phyloP scores from a whole-genome alignment of 2,113 vertebrate genomes.

The Urocitellus parryii region DNA sequence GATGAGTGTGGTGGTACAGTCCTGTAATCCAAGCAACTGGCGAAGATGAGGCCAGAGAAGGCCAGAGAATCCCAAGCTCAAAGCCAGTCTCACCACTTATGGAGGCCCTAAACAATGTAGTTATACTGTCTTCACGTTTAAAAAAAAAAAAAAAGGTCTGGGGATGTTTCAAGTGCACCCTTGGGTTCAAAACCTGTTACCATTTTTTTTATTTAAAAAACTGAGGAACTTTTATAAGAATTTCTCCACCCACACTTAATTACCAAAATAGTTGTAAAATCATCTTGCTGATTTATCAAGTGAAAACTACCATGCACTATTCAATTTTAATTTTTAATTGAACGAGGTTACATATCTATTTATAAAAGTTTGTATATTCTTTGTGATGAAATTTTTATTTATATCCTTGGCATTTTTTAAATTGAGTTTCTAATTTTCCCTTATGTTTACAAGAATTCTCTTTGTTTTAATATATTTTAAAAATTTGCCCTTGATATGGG shows the following conservation, averaged over 20 bases:
- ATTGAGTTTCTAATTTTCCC: background rate
- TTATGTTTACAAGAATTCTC: background rate
- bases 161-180: no score
- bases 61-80: no score
- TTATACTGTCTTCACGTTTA: no score
- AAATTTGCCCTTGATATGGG: background rate
- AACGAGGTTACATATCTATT: background rate
- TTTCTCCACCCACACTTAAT: background rate
- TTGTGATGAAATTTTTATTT: background rate
- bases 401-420: background rate
- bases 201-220: no score
- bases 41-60: no score
- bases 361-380: background rate
- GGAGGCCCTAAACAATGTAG: no score
- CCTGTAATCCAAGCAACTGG: no score
- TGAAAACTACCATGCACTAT: background rate
- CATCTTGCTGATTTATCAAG: background rate
- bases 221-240: background rate
- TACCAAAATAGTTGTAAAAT: background rate
- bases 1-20: fast-evolving
- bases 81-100: no score
- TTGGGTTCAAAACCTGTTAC: no score
- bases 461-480: background rate
- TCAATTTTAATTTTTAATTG: background rate
- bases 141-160: no score